Base-by-base conservation (phyloP, 2,888 invertebrate species). In the Saturnia pavonia region DNA sequence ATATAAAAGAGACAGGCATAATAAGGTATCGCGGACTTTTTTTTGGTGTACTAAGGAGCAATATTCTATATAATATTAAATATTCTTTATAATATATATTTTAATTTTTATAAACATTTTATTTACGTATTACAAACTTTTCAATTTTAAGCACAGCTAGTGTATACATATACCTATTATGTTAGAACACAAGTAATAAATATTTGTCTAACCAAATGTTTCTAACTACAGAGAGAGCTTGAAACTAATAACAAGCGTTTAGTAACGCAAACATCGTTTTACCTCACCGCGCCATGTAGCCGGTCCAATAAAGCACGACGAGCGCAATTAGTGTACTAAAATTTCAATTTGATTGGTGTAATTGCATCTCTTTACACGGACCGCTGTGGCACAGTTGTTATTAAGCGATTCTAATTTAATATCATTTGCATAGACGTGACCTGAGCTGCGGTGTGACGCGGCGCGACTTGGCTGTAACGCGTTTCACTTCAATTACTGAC, bases 341-440 rank as follows among this genome's bases (percentile, higher is more conserved):
- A 94, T 92, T 89, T 88, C 88, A 88, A 90, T 93, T 93, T 93
- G 91, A 93, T 94, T 91, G 91, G 90, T 92, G 90, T 93, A 94
- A 94, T 94, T 91, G 91, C 92, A 93, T 91, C 91, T 93, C 92
- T 92, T 92, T 89, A 89, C 85, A 81, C 85, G 84, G 85, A 85
- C 82, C 82, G 83, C 85, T 84, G 80, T 73, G 89, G 80, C 91
- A 90, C 94, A 94, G 94, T 94, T 94, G 94, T 90, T 91, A 91
- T 91, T 91, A 94, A 94, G 93, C 91, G 93, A 84, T 93, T 89
- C 91, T 91, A 92, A 93, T 94, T 94, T 92, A 92, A 92, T 90
- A 91, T 90, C 85, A 94, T 94, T 94, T 94, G 94, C 94, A 94
- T 94, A 93, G 85, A 92, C 93, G 92, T 91, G 92, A 92, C 90